Evolutionary conservation across 2,113 vertebrate genomes (phyloP), one percentile per base, ranked within the genome.

Genomic region (Gopherus evgoodei): DNA sequence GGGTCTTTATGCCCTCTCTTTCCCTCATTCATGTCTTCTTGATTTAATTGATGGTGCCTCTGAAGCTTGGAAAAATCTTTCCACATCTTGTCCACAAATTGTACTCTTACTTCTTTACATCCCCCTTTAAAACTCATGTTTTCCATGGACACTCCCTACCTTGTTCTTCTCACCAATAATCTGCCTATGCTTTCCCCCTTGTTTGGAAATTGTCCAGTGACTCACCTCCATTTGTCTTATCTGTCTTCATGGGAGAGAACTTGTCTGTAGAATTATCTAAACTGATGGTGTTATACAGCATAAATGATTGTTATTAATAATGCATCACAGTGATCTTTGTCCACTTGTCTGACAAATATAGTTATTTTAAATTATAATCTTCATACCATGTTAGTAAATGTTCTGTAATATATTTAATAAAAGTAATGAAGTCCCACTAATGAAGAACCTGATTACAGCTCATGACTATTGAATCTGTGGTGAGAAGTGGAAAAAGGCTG

Each of bases 301-400:
- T 86, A 94, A 93, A 85, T 90, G 38, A 8, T 88, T 90, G 44
- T 53, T 96, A 81, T 96, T 91, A 96, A 83, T 90, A 96, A 92
- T 91, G 31, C 10, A 93, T 75, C 57, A 50, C 57, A 90, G 90
- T 57, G 47, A 31, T 84, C 50, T 88, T 59, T 13, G 29, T 62
- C 27, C 29, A 17, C 44, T 85, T 96, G 83, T 85, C 93, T 88
- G 93, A 88, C 88, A 95, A 53, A 93, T 21, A 5, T 88, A 65
- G 72, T 93, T 96, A 54, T 94, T 94, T 92, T 92, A 96, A 87
- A 90, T 62, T 87, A 11, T 79, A 93, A 79, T 93, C 95, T 97
- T 96, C 88, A 95, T 93, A 84, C 16, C 80, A 42, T 53, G 57
- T 86, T 90, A 88, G 12, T 50, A 92, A 94, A 85, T 38, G 57